These are phyloP conservation scores for Pocillopora grandis DNA, from an alignment of 92 coral and sea anemone species.

Conservation along the genomic window DNA sequence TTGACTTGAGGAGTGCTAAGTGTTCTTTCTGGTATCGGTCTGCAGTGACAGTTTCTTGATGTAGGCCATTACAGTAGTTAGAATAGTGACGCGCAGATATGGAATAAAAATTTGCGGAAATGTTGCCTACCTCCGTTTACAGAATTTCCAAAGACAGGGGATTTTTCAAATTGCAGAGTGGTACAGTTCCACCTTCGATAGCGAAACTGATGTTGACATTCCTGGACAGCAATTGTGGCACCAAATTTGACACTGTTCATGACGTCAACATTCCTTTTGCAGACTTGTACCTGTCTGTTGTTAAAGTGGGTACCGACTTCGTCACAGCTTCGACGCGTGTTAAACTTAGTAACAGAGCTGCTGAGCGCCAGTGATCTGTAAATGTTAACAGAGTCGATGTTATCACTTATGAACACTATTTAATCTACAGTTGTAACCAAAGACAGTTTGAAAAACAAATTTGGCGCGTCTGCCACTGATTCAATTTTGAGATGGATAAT, in stretches of 20 bases:
- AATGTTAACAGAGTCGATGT: not conserved
- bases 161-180: slow-evolving; percentile 82
- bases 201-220: slow-evolving; percentile 89
- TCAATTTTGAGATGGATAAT: too few species aligned
- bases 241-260: slow-evolving; percentile 92
- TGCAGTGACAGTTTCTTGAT: too few species aligned
- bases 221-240: slow-evolving; percentile 80
- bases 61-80: not conserved
- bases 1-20: too few species aligned
- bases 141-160: slow-evolving; percentile 98
- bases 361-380: slow-evolving; percentile 81
- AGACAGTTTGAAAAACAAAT: not conserved
- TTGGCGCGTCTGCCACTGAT: too few species aligned
- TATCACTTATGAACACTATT: not conserved
- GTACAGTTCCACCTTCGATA: slow-evolving; percentile 97
- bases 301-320: slow-evolving; percentile 71
- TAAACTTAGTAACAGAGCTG: slow-evolving; percentile 66
- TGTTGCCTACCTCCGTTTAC: slow-evolving; percentile 81
- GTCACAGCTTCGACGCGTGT: slow-evolving; percentile 76
- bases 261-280: slow-evolving; percentile 80
- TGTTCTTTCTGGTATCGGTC: too few species aligned
- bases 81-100: too few species aligned
- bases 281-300: slow-evolving; percentile 85
- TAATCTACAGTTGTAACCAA: not conserved
- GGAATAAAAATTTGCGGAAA: not conserved